Conservation (phyloP, 2,113 vertebrate species). For the Mustela nigripes region DNA sequence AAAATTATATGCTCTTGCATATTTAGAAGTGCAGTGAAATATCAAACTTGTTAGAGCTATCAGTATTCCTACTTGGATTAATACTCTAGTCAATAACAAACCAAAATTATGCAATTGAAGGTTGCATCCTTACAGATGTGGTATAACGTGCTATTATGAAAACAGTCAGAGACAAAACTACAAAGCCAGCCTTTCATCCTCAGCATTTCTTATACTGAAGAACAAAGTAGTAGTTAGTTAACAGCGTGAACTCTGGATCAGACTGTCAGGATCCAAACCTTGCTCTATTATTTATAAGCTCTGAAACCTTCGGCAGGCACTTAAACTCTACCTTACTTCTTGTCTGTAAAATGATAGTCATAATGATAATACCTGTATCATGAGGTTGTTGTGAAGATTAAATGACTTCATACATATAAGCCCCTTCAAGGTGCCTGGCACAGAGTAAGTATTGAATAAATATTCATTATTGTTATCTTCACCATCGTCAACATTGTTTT, state of each 20-base stretch:
- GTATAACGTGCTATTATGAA: not conserved
- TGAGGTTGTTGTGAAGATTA: not conserved
- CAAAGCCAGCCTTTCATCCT: not conserved
- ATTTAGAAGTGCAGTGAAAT: conserved; percentile 15
- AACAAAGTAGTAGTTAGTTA: not conserved
- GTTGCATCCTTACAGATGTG: not conserved
- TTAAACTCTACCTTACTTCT: not conserved
- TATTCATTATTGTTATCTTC: not conserved
- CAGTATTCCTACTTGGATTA: not conserved
- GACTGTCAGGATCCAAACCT: not conserved
- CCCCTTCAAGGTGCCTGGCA: not conserved
- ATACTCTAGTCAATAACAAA: not conserved
- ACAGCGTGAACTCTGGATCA: not conserved
- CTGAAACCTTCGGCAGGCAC: not conserved
- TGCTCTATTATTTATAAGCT: not conserved
- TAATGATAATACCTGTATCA: not conserved
- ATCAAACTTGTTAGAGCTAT: not conserved
- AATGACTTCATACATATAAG: not conserved
- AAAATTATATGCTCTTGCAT: not conserved
- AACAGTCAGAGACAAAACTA: not conserved
- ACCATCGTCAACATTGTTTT: not conserved
- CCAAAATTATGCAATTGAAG: not conserved
- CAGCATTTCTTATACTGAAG: not conserved
- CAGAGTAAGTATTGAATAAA: not conserved
- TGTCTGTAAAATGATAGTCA: not conserved